Base-by-base conservation (phyloP, 2,888 invertebrate genomes). In the Hydriomena furcata region DNA sequence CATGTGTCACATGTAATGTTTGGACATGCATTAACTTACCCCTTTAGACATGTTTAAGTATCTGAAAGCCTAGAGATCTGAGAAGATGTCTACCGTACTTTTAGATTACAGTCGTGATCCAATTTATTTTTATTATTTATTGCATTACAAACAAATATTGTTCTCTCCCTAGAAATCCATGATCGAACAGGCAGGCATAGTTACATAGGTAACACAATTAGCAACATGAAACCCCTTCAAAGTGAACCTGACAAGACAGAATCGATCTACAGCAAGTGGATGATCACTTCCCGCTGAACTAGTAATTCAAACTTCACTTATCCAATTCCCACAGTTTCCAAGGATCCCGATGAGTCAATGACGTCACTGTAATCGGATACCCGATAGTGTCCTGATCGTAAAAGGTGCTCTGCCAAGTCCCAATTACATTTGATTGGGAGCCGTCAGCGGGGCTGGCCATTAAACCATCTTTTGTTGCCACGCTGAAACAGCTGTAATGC, bases 361-460 rank as follows among this genome's bases (percentile, higher is more conserved):
- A 42, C 45, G 50, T 44, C 54, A 47, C 42, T 23, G 45, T 54
- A 54, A 55, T 50, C 40, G 43, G 54, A 55, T 56, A 41, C 37
- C 44, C 35, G 40, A 40, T 45, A 55, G 51, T 47, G 47, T 34
- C 28, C 47, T 47, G 25, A 20, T 49, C 66, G 79, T 78, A 80
- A 82, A 83, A 80, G 76, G 75, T 68, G 65, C 59, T 69, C 71
- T 77, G 75, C 76, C 75, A 73, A 77, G 66, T 72, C 67, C 68
- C 79, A 80, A 82, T 84, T 79, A 83, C 77, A 62, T 53, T 61
- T 73, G 78, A 82, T 79, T 73, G 76, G 81, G 74, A 71, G 64
- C 68, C 74, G 74, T 71, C 77, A 74, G 66, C 67, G 64, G 64
- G 68, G 58, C 47, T 58, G 67, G 66, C 69, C 73, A 77, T 79